These are phyloP conservation scores for Gibbula magus DNA, from an alignment of 2,888 invertebrate genomes.

Conservation along the genomic window DNA sequence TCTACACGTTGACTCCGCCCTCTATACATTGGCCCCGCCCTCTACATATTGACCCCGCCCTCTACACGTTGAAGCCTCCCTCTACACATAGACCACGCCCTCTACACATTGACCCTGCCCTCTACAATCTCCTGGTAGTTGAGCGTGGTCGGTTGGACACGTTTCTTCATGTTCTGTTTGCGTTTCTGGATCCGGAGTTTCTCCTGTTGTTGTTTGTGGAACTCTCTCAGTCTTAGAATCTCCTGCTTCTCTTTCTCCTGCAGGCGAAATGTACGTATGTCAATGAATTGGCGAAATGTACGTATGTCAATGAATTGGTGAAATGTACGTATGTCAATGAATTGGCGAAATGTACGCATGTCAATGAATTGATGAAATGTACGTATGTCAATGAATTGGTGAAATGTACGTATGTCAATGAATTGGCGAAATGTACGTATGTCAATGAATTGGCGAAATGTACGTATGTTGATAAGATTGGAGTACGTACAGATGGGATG, in stretches of 20 bases:
- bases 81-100: not conserved
- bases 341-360: no score
- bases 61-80: not conserved
- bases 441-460: not conserved
- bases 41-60: no score
- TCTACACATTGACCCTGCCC: not conserved
- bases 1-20: not conserved
- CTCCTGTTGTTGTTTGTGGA: slow-evolving; percentile 57
- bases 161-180: not conserved
- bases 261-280: slow-evolving; percentile 3
- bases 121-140: not conserved
- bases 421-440: slow-evolving; percentile 6
- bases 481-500: no score
- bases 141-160: not conserved
- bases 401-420: not conserved
- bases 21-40: no score
- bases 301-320: no score
- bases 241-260: slow-evolving; percentile 64
- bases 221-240: slow-evolving; percentile 48
- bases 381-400: not conserved
- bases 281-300: not conserved
- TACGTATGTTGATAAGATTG: no score
- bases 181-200: slow-evolving; percentile 10
- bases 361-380: no score
- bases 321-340: no score